A percentile compares a stretch with the other conserved stretches of the same genome.
These are phyloP conservation scores for Onthophagus taurus DNA, from an alignment of 1,140 invertebrate species.

Conservation along the genomic window DNA sequence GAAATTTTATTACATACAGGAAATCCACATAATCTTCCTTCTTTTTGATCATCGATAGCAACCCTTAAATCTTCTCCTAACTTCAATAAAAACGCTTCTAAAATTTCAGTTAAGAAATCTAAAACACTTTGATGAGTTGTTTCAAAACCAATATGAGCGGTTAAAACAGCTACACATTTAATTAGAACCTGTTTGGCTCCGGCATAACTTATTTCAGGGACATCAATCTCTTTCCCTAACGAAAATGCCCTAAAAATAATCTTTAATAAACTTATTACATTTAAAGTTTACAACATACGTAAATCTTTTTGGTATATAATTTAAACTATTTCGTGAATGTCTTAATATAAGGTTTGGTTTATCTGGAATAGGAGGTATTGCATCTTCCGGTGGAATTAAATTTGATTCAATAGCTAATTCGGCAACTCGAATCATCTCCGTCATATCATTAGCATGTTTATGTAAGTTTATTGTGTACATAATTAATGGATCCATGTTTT, in stretches of 20 bases:
- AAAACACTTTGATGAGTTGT: conserved; percentile 29
- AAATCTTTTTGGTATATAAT: conserved; percentile 27
- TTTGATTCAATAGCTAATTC: conserved; percentile 26
- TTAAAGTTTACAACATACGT: conserved; percentile 16
- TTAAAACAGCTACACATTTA: conserved; percentile 27
- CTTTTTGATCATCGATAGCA: conserved; percentile 25
- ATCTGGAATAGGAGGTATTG: conserved; percentile 25
- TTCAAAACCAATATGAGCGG: conserved; percentile 33
- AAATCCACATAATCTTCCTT: conserved; percentile 20
- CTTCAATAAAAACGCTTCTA: conserved; percentile 29
- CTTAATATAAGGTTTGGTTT: conserved; percentile 22
- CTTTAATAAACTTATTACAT: not conserved
- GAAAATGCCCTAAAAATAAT: conserved; percentile 13
- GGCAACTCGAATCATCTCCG: conserved; percentile 27
- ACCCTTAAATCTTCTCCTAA: conserved; percentile 23
- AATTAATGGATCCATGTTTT: conserved; percentile 29
- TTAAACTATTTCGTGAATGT: conserved; percentile 25
- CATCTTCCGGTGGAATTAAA: conserved; percentile 25
- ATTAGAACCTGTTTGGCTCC: conserved; percentile 26
- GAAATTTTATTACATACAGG: too few relatives aligned
- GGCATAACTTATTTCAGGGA: conserved; percentile 26
- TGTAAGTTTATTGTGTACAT: conserved; percentile 31
- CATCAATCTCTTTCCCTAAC: conserved; percentile 17
- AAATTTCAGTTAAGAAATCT: conserved; percentile 29
- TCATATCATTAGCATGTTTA: conserved; percentile 31